These are phyloP conservation scores for Trichechus manatus DNA, from an alignment of 2,113 vertebrate genomes.

Conservation along the genomic window DNA sequence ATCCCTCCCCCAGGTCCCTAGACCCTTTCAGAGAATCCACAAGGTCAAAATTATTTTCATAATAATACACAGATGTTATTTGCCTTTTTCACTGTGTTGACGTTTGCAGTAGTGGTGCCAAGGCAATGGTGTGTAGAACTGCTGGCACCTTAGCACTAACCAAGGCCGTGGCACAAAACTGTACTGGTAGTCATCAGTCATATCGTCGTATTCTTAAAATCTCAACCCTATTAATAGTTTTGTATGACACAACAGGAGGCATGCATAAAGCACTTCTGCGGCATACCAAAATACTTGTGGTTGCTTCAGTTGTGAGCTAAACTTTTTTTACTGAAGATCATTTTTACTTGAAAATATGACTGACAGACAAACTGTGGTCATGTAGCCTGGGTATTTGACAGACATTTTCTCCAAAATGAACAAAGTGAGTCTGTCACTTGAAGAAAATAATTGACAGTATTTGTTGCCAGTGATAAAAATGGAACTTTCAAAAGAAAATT, in stretches of 20 bases:
- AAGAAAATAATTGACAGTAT: not conserved
- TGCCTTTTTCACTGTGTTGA: not conserved
- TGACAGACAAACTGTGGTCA: not conserved
- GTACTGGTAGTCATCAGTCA: not conserved
- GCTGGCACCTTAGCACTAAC: not conserved
- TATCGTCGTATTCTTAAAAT: not conserved
- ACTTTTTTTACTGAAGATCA: not conserved
- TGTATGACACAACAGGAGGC: not conserved
- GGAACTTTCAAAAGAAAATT: constrained; percentile 38
- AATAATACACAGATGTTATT: constrained; percentile 1
- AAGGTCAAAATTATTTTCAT: constrained; percentile 37
- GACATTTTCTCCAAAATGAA: constrained; percentile 58
- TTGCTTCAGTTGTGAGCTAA: not conserved
- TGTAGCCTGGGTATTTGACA: not conserved
- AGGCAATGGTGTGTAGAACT: constrained; percentile 32
- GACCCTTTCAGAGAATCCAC: not conserved
- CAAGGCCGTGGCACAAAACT: not conserved
- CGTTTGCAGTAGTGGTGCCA: constrained; percentile 3
- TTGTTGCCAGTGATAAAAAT: constrained; percentile 29
- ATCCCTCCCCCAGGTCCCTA: not conserved
- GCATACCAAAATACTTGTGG: not conserved
- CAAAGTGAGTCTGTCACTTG: constrained; percentile 24
- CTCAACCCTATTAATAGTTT: constrained; percentile 6
- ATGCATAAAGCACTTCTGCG: not conserved
- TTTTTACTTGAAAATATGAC: constrained; percentile 57